Evolutionary conservation across 2,113 vertebrate species (phyloP), one percentile per base, ranked within the genome.

Genomic region (Vimba vimba): DNA sequence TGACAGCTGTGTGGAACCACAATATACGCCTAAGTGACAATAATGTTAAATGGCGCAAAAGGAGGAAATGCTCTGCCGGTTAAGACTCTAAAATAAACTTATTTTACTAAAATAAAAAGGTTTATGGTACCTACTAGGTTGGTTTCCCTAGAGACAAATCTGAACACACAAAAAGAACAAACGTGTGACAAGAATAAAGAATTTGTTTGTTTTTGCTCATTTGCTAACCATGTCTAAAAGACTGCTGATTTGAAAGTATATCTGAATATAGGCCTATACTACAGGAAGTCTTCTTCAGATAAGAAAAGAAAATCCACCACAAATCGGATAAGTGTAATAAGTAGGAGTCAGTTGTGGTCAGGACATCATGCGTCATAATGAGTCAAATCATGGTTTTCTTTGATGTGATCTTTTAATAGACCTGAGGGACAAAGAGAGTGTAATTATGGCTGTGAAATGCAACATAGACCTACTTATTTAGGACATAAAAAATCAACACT

Each of bases 1-100:
- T 1, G 3, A 95, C 79, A 73, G 93, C 71, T 69, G 93, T 69
- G 93, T 93, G 50, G 83, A 91, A 82, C 39, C 17, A 13, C 3
- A 19, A 66, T 47, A 43, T 33, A n/a, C n/a, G n/a, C n/a, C n/a
- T n/a, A 82, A 52, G 36, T 43, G 27, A 82, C 80, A 82, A 69
- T 82, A 82, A 69, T 69, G 62, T 82, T 82, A 69, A 82, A 82
- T 82, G 79, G 12, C 2, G 62, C 79, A 69, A 82, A 82, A 77
- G 25, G 19, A 68, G 79, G 79, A 82, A 82, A 62, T 43, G 23
- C n/a, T 52, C 12, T 76, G 25, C 55, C 33, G 25, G 45, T 68
- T 66, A 13, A 50, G 79, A 69, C 45, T 81, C 75, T 77, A 77
- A 77, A 77, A 77, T 77, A 77, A 77, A 55, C 17, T 19, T 77